These are phyloP conservation scores for Flabesymbios commensalis DNA, from an alignment of 2,888 invertebrate species.

Conservation along the genomic window DNA sequence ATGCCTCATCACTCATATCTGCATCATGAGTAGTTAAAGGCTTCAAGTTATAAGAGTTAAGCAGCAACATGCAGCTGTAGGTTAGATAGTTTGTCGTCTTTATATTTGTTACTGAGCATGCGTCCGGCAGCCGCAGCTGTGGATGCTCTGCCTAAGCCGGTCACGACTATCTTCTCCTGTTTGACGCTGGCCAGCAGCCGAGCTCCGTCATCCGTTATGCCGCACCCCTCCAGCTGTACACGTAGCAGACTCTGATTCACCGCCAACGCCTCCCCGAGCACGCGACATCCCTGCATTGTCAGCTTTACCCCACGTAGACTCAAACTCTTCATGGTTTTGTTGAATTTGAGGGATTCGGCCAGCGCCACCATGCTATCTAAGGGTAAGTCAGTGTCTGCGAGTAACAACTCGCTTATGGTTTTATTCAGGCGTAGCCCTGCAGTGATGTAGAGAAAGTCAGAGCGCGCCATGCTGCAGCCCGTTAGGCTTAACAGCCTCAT, in stretches of 20 bases:
- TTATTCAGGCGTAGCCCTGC: conserved; percentile 45
- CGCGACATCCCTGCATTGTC: conserved; percentile 40
- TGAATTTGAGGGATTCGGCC: conserved; percentile 39
- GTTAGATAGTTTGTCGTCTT: too few species aligned
- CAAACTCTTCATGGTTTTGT: conserved; percentile 42
- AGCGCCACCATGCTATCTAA: conserved; percentile 33
- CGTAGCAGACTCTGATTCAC: conserved; percentile 37
- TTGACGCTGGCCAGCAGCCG: not conserved
- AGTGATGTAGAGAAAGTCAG: conserved; percentile 44
- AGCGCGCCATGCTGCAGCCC: conserved; percentile 38
- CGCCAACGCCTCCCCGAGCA: conserved; percentile 37
- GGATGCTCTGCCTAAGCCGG: not conserved
- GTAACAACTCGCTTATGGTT: conserved; percentile 73
- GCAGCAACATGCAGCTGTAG: too few species aligned
- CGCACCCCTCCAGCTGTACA: conserved; percentile 34
- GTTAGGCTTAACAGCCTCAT: conserved; percentile 25
- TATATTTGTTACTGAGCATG: not conserved
- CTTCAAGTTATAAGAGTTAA: too few species aligned
- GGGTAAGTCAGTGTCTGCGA: conserved; percentile 93
- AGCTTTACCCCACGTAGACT: conserved; percentile 45
- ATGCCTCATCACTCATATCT: too few species aligned
- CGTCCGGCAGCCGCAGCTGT: not conserved
- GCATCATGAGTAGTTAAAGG: too few species aligned
- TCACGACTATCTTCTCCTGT: not conserved
- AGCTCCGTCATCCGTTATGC: not conserved